Conservation (phyloP, 2,797 vertebrate species). For the Coracias cyanogaster region DNA sequence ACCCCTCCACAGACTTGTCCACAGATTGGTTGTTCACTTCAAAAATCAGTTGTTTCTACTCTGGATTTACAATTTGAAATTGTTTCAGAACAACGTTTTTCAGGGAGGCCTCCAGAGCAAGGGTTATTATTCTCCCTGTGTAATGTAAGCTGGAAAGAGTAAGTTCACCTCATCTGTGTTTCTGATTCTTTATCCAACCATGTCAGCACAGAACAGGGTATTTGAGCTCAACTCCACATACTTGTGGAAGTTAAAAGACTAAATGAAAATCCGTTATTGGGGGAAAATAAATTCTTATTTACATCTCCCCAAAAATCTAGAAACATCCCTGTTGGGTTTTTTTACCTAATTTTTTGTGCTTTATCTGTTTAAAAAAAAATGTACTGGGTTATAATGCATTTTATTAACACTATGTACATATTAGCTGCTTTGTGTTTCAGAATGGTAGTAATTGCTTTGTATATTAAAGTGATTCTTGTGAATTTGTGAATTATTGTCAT, state of each 20-base stretch:
- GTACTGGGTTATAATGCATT: constrained; percentile 81
- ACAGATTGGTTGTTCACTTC: constrained; percentile 24
- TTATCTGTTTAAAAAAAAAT: constrained; percentile 73
- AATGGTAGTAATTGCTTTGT: constrained; percentile 85
- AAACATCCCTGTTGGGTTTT: constrained; percentile 71
- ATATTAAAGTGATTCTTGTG: constrained; percentile 87
- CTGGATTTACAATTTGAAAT: constrained; percentile 64
- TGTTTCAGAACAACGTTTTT: constrained; percentile 67
- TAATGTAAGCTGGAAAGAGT: constrained; percentile 61
- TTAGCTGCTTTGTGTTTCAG: constrained; percentile 84
- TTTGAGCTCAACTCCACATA: constrained; percentile 65
- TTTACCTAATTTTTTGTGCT: constrained; percentile 69
- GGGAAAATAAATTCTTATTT: constrained; percentile 62
- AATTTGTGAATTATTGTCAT: constrained; percentile 85
- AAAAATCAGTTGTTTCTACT: constrained; percentile 51
- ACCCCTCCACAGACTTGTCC: constrained; percentile 40
- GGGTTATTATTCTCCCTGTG: constrained; percentile 39
- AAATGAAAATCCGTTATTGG: constrained; percentile 61
- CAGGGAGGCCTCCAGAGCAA: constrained; percentile 77
- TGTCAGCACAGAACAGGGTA: constrained; percentile 81
- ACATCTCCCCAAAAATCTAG: constrained; percentile 66
- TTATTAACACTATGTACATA: constrained; percentile 88
- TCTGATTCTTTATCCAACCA: constrained; percentile 67
- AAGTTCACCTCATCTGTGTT: constrained; percentile 65
- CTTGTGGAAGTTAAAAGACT: constrained; percentile 71